Evolutionary conservation across 2,113 vertebrate genomes (phyloP), one percentile per base, ranked within the genome.

Genomic region (Tetrao urogallus): DNA sequence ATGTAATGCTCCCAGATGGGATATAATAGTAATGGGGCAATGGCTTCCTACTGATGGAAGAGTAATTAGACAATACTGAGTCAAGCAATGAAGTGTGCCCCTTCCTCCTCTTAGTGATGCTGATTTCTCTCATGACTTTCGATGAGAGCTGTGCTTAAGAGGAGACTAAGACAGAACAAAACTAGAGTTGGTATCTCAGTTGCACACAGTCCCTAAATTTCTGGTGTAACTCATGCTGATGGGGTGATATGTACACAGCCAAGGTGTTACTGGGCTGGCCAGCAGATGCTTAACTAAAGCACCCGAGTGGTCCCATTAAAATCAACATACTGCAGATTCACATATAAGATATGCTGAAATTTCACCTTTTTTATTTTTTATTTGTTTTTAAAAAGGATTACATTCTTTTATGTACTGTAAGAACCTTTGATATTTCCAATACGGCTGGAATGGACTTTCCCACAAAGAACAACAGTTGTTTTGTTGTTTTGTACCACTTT

Each of bases 171-270:
- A 10, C 6, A 10, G 45, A 52, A 36, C 7, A 50, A 30, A 21
- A 47, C 1, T 2, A 34, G 24, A 30, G 8, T 0, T 70, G 21
- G 24, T 22, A 27, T 10, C 38, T 2, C 4, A 43, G 43, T 2
- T 48, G 21, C 11, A 40, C 30, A 7, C 54, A 8, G 66, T 20
- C 20, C 30, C 36, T 77, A 36, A 0, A 61, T 72, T 56, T 56
- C 69, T 72, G 27, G 11, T 19, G 6, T 6, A 17, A 10, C 13
- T 82, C n/a, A 22, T 4, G 6, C 1, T 24, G 43, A 6, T 1
- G 38, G 19, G 40, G 38, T 87, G 36, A 52, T 47, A 58, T 8
- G 77, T 45, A 43, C 4, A 4, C 12, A 9, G 21, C 25, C 38
- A 3, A 13, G 16, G 10, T 32, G 16, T 52, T 43, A 56, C 22